Base-by-base conservation (phyloP, 1,140 invertebrate species). In the Nixonia krombeini region DNA sequence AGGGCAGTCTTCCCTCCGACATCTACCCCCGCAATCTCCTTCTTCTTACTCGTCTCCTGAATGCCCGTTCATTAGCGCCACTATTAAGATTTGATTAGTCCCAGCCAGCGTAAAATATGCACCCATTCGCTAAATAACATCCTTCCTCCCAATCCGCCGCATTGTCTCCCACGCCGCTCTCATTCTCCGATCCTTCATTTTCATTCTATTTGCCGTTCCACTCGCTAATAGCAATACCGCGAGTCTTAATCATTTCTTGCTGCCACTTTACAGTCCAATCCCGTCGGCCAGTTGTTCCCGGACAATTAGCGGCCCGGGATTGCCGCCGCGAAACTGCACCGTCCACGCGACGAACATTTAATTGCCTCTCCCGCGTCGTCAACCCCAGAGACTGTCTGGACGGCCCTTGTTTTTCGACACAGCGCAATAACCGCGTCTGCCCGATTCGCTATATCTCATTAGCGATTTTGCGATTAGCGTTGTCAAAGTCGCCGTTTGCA, bases 81-180 rank as follows among this genome's bases (percentile, higher is more conserved):
- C 76, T 79, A 81, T 83, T 77, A 82, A 80, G 71, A 80, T 83
- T 83, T 82, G 75, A 82, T 83, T 81, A 77, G 74, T 75, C 69
- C 50, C 71, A 66, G 70, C 46, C 52, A 69, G 61, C 62, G 65
- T 73, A 72, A 79, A 79, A 77, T 66, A 67, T 65, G 65, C 67
- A 64, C 68, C 56, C 68, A 74, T 78, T 78, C 69, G 44, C 57
- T 49, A 73, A 78, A 78, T 77, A 79, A 79, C 67, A 78, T 75
- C 53, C 70, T 68, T 68, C 50, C 37, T 42, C 41, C 18, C 28
- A 44, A 52, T 47, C 26, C 28, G 15, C 29, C 40, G 23, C 33
- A 58, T 58, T 56, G 23, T 55, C 41, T 59, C 21, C 33, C 31
- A 25, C 2, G 26, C 12, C 23, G 21, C 23, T 42, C 37, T n/a